Base-by-base conservation (phyloP, 2,888 invertebrate genomes). In the Coleophora deauratella region DNA sequence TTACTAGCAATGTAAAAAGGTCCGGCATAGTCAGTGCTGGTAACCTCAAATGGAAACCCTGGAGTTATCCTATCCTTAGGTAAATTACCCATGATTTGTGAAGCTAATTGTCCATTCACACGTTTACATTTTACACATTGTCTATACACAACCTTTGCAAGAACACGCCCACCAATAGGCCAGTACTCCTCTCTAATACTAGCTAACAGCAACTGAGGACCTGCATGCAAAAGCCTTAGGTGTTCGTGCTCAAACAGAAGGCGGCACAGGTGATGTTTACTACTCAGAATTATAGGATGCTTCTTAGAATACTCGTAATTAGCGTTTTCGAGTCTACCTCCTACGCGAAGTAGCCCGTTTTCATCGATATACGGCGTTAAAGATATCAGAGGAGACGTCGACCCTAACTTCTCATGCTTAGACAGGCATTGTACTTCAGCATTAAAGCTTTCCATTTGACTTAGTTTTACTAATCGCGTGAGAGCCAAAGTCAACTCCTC, bases 11-110 rank as follows among this genome's bases (percentile, higher is more conserved):
- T 41, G n/a, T 35, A 14, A 1, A 44, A 13, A 1, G 44, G 42
- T 2, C 44, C 46, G 1, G 44, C 40, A 14, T 40, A 42, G 13
- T 44, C 46, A 2, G 39, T 27, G 3, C 42, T 40, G 8, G 42
- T 42, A 12, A 42, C 42, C 3, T 10, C 28, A 11, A 42, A 44
- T 8, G 44, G 40, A 21, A 45, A 45, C 4, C 33, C 9, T 10
- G 35, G 3, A 9, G 42, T 33, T 9, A 47, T 9, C 3, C 47
- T 33, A 37, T 41, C 44, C 1, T 7, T 4, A 4, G 44, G 43
- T 7, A 45, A 13, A 15, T 38, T 40, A 15, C 41, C 35, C 47
- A 44, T 47, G 4, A 30, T 1, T 3, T 41, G 46, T 35, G 38
- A 46, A 9, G 37, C 32, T 11, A 39, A 13, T 28, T 34, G 35